Evolutionary conservation across 2,888 invertebrate species (phyloP).

Genomic region (Drosophila mettleri): DNA sequence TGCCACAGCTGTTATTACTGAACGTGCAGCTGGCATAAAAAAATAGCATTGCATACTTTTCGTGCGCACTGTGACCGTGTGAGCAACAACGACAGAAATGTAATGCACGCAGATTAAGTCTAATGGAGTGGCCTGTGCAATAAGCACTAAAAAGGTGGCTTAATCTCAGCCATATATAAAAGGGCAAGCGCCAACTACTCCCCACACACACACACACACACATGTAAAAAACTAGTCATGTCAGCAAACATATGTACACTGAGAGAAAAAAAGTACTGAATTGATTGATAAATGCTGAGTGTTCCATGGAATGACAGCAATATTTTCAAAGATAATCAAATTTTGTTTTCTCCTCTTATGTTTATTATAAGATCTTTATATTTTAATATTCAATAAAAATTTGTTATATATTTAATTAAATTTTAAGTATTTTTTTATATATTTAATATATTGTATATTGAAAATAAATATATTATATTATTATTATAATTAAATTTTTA

Average conservation of each 20-base stretch:
- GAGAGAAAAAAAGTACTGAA: background rate
- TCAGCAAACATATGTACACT: slow-evolving; percentile 3
- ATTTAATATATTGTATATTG: too few relatives aligned
- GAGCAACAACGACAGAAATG: slow-evolving; percentile 5
- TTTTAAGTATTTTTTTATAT: too few relatives aligned
- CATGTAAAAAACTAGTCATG: background rate
- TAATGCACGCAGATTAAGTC: slow-evolving; percentile 58
- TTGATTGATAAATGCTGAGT: accelerated
- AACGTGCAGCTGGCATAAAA: slow-evolving; percentile 36
- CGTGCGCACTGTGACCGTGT: slow-evolving; percentile 26
- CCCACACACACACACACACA: background rate
- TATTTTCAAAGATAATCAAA: too few relatives aligned
- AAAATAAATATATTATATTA: too few relatives aligned
- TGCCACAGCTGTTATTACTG: slow-evolving; percentile 18
- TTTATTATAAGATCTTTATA: too few relatives aligned
- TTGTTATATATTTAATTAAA: too few relatives aligned
- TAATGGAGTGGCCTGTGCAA: slow-evolving; percentile 58
- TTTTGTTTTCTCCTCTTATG: too few relatives aligned
- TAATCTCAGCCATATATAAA: slow-evolving; percentile 18
- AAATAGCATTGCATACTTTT: slow-evolving; percentile 60
- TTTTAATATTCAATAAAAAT: too few relatives aligned
- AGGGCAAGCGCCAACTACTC: background rate
- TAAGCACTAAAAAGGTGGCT: slow-evolving; percentile 49
- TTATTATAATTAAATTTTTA: too few relatives aligned
- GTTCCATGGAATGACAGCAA: too few relatives aligned